Conservation (phyloP, 2,888 invertebrate species). For the Escarpia spicata region DNA sequence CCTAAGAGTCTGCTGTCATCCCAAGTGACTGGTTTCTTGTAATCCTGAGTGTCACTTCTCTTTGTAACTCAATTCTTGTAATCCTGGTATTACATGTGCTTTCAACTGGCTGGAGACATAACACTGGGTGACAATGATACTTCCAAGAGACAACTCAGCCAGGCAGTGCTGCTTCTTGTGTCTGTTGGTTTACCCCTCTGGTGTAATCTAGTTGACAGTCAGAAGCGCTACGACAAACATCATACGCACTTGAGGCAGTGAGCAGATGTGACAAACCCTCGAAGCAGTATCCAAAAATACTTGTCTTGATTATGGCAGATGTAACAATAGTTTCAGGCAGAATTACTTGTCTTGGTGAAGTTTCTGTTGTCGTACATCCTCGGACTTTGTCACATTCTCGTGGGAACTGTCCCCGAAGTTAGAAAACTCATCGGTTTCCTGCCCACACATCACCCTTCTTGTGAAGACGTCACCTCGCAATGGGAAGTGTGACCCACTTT, state of each 20-base stretch:
- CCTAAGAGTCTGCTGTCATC: neutral
- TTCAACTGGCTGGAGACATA: neutral
- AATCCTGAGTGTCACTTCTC: neutral
- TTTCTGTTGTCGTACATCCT: neutral
- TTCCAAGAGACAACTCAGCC: neutral
- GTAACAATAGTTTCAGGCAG: neutral
- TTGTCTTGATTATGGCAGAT: neutral
- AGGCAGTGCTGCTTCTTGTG: neutral
- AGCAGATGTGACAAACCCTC: neutral
- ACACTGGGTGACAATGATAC: neutral
- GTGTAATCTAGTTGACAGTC: neutral
- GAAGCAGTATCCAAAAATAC: neutral
- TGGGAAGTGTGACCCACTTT: neutral
- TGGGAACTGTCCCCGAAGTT: neutral
- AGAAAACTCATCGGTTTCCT: neutral
- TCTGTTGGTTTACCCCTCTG: neutral
- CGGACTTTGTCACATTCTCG: neutral
- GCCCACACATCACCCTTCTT: neutral
- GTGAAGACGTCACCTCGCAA: neutral
- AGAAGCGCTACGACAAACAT: neutral
- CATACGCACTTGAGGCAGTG: neutral
- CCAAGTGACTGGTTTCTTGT: neutral
- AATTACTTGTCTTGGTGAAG: neutral
- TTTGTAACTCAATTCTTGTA: neutral
- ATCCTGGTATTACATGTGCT: neutral